Base-by-base conservation (phyloP, 2,888 invertebrate species). In the Drosophila algonquin region DNA sequence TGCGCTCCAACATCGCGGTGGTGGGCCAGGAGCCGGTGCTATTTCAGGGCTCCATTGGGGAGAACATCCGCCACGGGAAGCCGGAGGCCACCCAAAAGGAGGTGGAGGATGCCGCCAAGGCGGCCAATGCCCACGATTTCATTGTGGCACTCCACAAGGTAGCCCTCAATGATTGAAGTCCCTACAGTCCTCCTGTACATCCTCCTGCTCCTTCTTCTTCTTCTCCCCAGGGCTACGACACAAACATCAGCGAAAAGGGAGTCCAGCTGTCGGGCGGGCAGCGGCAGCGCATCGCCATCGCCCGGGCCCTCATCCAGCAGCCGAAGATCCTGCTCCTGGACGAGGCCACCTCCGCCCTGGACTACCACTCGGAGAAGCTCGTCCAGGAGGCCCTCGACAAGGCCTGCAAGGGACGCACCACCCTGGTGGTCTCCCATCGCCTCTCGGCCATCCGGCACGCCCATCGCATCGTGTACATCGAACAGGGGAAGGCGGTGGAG, bases 1-100 rank as follows among this genome's bases (percentile, higher is more conserved):
- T 96, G 35, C 93, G 97, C 56, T 93, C 94, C 40, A 95, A 96
- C 85, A 95, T 97, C 62, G 97, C 96, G 0, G 94, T 97, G 7
- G 97, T 98, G 2, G 96, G 96, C 0, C 97, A 98, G 90, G 97
- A 98, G 79, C 97, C 97, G 0, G 95, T 96, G 12, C 93, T 98
- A 3, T 98, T 98, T 90, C 95, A 95, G 82, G 95, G 96, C 7
- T 94, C 95, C 27, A 96, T 98, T 35, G 89, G 89, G 24, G 94
- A 94, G 59, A 94, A 94, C 87, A 94, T 94, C 73, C 92, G 95
- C 51, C 95, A 97, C 93, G 97, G 97, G 73, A 94, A 95, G 79
- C 94, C 94, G 18, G 91, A 92, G n/a, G 94, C 95, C 73, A 94
- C 94, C 0, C 94, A 94, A 65, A 94, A 94, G 60, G 96, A 96